Conservation (phyloP, 2,113 vertebrate genomes). For the Ophthalmolycus amberensis region DNA sequence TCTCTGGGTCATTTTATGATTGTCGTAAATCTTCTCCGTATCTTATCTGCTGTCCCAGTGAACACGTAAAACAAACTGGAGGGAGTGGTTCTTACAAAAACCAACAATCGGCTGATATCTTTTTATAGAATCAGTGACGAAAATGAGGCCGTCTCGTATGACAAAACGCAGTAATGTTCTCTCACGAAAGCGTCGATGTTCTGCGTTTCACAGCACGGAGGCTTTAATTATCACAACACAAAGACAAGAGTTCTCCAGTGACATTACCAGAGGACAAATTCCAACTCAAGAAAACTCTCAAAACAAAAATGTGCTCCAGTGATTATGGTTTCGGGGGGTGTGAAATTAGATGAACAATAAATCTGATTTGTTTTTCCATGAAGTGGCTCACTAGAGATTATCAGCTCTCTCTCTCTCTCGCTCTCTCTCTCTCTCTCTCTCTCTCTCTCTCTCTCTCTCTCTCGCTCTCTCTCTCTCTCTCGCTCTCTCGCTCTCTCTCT, state of each 20-base stretch:
- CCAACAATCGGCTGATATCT: not conserved
- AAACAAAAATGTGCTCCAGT: conserved; percentile 35
- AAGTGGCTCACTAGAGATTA: conserved; percentile 41
- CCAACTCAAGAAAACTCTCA: conserved; percentile 39
- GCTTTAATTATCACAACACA: conserved; percentile 53
- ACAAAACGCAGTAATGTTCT: not conserved
- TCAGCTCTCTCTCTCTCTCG: not conserved
- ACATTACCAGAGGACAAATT: conserved; percentile 59
- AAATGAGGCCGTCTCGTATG: not conserved
- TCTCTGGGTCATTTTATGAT: not conserved
- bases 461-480: conserved; percentile 1
- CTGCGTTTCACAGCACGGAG: conserved; percentile 20
- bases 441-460: not conserved
- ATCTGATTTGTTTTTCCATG: conserved; percentile 60
- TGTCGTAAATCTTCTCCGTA: not conserved
- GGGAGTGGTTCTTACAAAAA: not conserved
- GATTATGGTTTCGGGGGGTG: conserved; percentile 41
- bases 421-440: conserved; percentile 3
- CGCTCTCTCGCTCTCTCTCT: conserved; percentile 10
- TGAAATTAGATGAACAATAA: conserved; percentile 61
- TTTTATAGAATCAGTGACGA: not conserved
- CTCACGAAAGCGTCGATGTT: conserved; percentile 20
- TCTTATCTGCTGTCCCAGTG: not conserved
- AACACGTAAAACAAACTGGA: not conserved
- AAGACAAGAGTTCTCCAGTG: conserved; percentile 43